Base-by-base conservation (phyloP, 2,797 vertebrate species). In the Allenopithecus nigroviridis region DNA sequence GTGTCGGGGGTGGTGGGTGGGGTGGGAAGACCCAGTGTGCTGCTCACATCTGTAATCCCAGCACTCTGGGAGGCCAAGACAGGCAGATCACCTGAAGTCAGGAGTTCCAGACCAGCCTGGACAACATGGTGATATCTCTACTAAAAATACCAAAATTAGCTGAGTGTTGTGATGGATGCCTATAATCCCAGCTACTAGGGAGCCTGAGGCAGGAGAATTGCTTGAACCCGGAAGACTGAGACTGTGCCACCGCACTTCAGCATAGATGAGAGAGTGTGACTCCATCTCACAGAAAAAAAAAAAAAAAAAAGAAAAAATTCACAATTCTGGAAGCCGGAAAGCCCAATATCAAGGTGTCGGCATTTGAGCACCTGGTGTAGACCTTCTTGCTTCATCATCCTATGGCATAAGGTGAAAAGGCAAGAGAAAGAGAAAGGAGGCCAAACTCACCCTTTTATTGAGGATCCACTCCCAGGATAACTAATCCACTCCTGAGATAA, bases 1-100 rank as follows among this genome's bases (percentile, higher is more conserved):
- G 53, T 8, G 53, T 8, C 19, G 19, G 53, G 8, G 8, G 53
- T 22, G 7, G 21, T 2, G 53, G 53, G 8, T 8, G 7, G 0
- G 21, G 7, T 2, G 2, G 19, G 50, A 53, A 53, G 50, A 21
- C 50, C 19, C 19, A 53, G 5, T 64, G 61, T 64, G 61, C 61
- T 33, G 30, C 30, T 64, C 61, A 64, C 14, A 33, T 33, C 61
- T 33, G 14, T 33, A 33, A 64, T 33, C 61, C 14, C 61, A 33
- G 61, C 61, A 64, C 14, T 64, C 17, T 64, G 16, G 61, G 61
- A 64, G 30, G 61, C 14, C 61, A 64, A 64, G 30, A 7, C 61
- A 33, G 30, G 30, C 30, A 17, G 61, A 64, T 64, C 61, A 64
- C 61, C 30, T 64, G 16, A 33, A 16, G 61, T 33, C 30, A 64